Percentiles rank a stretch among this genome's conserved stretches.
Evolutionary conservation across 2,888 invertebrate species (phyloP).

Genomic region (Raillietiella orientalis): DNA sequence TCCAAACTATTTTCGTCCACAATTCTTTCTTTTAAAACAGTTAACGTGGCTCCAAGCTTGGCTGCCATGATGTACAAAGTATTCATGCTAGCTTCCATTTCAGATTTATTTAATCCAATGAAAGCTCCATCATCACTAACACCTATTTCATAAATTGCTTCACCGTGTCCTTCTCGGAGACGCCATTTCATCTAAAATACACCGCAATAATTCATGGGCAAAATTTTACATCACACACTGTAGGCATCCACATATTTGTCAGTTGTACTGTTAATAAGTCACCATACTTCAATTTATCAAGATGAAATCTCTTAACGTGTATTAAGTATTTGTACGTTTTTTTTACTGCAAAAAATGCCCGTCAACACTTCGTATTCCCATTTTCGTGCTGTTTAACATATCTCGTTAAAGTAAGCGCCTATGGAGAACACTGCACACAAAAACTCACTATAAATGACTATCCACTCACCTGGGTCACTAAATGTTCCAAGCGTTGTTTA

Average conservation of each 20-base stretch:
- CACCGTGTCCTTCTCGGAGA: slow-evolving; percentile 73
- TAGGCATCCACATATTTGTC: too few relatives aligned
- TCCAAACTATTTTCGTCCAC: slow-evolving; percentile 10
- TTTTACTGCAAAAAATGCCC: too few relatives aligned
- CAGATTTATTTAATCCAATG: slow-evolving; percentile 43
- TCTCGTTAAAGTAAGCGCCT: too few relatives aligned
- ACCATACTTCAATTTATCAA: too few relatives aligned
- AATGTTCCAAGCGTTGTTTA: slow-evolving; percentile 63
- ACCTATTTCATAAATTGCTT: slow-evolving; percentile 90
- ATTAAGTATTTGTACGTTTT: background rate
- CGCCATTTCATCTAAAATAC: slow-evolving; percentile 98
- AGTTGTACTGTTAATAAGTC: too few relatives aligned
- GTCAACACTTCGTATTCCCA: too few relatives aligned
- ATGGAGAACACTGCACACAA: background rate
- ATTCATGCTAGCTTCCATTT: slow-evolving; percentile 52
- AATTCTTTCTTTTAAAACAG: slow-evolving; percentile 30
- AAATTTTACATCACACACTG: too few relatives aligned
- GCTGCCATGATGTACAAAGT: slow-evolving; percentile 65
- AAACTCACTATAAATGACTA: background rate
- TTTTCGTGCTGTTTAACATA: background rate
- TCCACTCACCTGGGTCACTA: slow-evolving; percentile 57
- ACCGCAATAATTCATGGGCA: too few relatives aligned
- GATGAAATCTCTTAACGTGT: too few relatives aligned
- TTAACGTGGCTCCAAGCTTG: slow-evolving; percentile 47
- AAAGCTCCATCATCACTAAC: slow-evolving; percentile 64